Percentiles rank a stretch among this genome's conserved stretches.
phyloP scores from a whole-genome alignment of 2,888 invertebrate genomes.

The Ashinkailepas kermadecensis region DNA sequence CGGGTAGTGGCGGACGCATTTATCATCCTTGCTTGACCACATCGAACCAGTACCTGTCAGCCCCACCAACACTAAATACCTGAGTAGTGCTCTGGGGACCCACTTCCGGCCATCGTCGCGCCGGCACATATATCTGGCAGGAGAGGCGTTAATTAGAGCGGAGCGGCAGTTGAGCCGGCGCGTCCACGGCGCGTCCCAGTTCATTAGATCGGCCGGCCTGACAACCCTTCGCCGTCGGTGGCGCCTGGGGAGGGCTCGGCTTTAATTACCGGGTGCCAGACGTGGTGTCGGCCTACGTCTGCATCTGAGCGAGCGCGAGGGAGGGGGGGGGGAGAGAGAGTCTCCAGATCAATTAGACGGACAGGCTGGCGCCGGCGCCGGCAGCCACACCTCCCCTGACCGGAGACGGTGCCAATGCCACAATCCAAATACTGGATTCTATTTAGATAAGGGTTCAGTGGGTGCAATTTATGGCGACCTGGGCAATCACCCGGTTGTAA shows the following conservation, averaged over 20 bases:
- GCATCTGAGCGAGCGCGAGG: neutral
- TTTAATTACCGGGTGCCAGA: conserved; percentile 6
- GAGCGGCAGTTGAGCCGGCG: neutral
- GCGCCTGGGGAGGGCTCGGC: neutral
- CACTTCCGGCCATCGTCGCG: no score
- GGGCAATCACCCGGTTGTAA: neutral
- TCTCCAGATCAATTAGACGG: neutral
- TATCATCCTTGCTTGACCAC: no score
- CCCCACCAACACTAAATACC: no score
- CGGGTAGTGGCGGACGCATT: no score
- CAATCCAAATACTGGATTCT: neutral
- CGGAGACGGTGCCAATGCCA: neutral
- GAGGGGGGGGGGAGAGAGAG: neutral
- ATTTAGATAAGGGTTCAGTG: neutral
- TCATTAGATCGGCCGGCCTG: neutral
- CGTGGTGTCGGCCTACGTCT: neutral
- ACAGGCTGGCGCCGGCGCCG: neutral
- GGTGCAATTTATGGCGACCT: conserved; percentile 1
- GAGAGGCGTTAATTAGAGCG: neutral
- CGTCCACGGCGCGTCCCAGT: neutral
- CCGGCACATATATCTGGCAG: no score
- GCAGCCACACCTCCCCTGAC: neutral
- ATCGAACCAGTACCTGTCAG: no score
- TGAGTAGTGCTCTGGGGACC: no score
- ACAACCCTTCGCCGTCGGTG: neutral